These are phyloP conservation scores for Chionoecetes opilio DNA, from an alignment of 1,140 invertebrate genomes.

Conservation along the genomic window DNA sequence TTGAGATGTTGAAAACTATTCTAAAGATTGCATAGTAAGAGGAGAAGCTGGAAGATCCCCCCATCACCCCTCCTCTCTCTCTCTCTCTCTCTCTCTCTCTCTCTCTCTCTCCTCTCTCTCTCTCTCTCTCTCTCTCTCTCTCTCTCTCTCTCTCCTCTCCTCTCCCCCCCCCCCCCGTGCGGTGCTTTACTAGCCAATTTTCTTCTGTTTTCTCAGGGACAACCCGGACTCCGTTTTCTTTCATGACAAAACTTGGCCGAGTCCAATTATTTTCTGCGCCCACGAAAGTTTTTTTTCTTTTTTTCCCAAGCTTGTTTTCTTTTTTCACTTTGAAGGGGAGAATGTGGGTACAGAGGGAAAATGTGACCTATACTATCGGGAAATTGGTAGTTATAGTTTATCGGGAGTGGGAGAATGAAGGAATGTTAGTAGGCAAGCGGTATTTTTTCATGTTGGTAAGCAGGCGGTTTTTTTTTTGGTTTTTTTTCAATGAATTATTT, in stretches of 20 bases:
- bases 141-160: too few species aligned
- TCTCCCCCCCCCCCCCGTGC: background rate
- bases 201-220: background rate
- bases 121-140: too few species aligned
- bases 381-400: background rate
- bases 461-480: too few species aligned
- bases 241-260: conserved; percentile 8
- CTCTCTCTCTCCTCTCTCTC: too few species aligned
- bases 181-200: background rate
- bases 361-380: background rate
- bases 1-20: conserved; percentile 2
- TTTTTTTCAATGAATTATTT: too few species aligned
- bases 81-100: too few species aligned
- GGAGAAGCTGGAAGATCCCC: too few species aligned
- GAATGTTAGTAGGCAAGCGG: too few species aligned
- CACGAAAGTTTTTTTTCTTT: background rate
- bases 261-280: background rate
- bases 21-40: background rate
- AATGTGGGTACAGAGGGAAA: background rate
- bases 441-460: too few species aligned
- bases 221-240: background rate
- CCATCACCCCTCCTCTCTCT: too few species aligned
- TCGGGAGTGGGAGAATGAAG: background rate
- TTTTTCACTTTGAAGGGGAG: conserved; percentile 28
- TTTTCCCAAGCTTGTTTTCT: background rate